These are phyloP conservation scores for Trichoplusia ni DNA, from an alignment of 1,140 invertebrate species.

Conservation along the genomic window DNA sequence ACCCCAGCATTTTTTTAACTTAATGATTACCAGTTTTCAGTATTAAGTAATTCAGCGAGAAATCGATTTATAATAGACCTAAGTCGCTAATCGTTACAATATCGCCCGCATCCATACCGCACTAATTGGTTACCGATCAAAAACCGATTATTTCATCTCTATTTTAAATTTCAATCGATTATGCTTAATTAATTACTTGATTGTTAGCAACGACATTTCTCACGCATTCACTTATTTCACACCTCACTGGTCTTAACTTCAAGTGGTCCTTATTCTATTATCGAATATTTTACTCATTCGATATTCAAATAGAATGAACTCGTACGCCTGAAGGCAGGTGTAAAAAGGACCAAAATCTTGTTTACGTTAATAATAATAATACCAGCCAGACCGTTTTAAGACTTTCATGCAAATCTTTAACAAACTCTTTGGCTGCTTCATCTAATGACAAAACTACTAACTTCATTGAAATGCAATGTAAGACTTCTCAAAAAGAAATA, in stretches of 20 bases:
- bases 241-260: not conserved
- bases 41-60: slow-evolving; percentile 3
- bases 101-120: not conserved
- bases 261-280: not conserved
- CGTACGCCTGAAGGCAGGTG: too few species aligned
- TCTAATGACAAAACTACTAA: too few species aligned
- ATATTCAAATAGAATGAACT: not conserved
- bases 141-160: slow-evolving; percentile 1
- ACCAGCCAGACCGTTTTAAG: too few species aligned
- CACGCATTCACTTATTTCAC: slow-evolving; percentile 2
- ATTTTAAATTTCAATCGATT: slow-evolving; percentile 18
- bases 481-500: too few species aligned
- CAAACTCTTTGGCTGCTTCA: too few species aligned
- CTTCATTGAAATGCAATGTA: too few species aligned
- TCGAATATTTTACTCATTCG: not conserved
- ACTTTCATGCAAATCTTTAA: too few species aligned
- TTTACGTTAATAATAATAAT: too few species aligned
- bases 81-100: slow-evolving; percentile 17
- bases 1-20: not conserved
- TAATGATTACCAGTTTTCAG: not conserved
- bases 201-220: slow-evolving; percentile 10
- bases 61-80: slow-evolving; percentile 12
- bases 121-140: slow-evolving; percentile 7
- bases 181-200: slow-evolving; percentile 11
- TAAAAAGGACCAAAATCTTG: too few species aligned